These are phyloP conservation scores for Gymnosoma rotundatum DNA, from an alignment of 2,888 invertebrate genomes.

Conservation along the genomic window DNA sequence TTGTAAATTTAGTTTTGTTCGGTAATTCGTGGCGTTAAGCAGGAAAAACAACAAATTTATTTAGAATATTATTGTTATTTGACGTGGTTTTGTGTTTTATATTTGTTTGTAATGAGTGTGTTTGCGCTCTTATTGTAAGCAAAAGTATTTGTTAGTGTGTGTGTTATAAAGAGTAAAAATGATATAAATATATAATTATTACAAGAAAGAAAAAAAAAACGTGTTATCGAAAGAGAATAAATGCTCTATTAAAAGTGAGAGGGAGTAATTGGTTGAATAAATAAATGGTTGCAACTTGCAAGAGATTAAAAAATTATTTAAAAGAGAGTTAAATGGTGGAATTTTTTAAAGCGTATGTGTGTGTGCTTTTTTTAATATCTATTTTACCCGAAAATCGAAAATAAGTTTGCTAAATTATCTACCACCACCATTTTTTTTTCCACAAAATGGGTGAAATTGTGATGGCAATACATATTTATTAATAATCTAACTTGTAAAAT, in stretches of 20 bases:
- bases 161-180: constrained; percentile 52
- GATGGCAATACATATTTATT: constrained; percentile 7
- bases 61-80: constrained; percentile 66
- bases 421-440: constrained; percentile 18
- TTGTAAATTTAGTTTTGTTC: constrained; percentile 77
- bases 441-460: constrained; percentile 28
- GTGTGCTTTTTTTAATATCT: constrained; percentile 31
- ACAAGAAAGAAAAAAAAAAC: constrained; percentile 29
- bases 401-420: constrained; percentile 49
- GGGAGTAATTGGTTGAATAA: constrained; percentile 40
- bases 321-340: constrained; percentile 36
- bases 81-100: constrained; percentile 50
- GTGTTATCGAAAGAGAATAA: constrained; percentile 49
- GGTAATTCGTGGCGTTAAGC: constrained; percentile 80
- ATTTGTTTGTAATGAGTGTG: constrained; percentile 38
- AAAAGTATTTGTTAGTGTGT: constrained; percentile 13
- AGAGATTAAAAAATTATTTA: constrained; percentile 42
- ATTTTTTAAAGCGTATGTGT: constrained; percentile 19
- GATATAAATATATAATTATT: constrained; percentile 3
- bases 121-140: constrained; percentile 33
- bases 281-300: constrained; percentile 28
- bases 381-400: constrained; percentile 18
- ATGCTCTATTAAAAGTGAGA: constrained; percentile 44
- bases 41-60: constrained; percentile 72
- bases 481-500: constrained; percentile 38